Evolutionary conservation across 2,113 vertebrate genomes (phyloP), one percentile per base, ranked within the genome.

Genomic region (Cottus gobio): DNA sequence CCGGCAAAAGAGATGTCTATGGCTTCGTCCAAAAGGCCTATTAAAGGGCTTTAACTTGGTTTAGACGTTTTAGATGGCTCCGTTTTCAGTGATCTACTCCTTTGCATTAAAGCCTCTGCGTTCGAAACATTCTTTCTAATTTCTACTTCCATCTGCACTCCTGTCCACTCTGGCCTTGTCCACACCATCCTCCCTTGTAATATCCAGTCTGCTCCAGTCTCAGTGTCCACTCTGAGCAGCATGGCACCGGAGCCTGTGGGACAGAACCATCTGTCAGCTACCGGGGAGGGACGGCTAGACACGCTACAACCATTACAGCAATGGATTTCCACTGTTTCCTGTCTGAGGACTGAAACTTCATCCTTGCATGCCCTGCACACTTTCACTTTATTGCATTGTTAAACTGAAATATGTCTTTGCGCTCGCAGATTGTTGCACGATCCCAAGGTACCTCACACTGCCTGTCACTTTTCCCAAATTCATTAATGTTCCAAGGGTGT

Each of bases 311-410:
- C 79, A 90, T 90, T 86, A 92, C 56, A 87, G 52, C 85, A 64
- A 91, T 90, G 82, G 79, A 83, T 87, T 89, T 90, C 61, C 73
- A 70, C 91, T 84, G 82, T 86, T 86, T 18, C 58, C 48, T 16
- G 61, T 89, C 74, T 81, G 31, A 31, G 44, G 64, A 74, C 5
- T 44, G 64, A 76, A 70, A 69, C 67, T 58, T 82, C 66, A 39
- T 65, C 67, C 75, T 73, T 39, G 46, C 50, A 81, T 42, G 52
- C 68, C 62, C 48, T 20, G 26, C 34, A 12, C 61, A 79, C 70
- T 57, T 83, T 73, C 12, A 52, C 65, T 75, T 69, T 36, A 57
- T 54, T 44, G 68, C 71, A 50, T 66, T 79, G 71, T 86, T 75
- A 85, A 85, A 86, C 66, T 42, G 24, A 84, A 71, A 87, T 86